These are phyloP conservation scores for Portevinia maculata DNA, from an alignment of 2,888 invertebrate genomes.

Conservation along the genomic window DNA sequence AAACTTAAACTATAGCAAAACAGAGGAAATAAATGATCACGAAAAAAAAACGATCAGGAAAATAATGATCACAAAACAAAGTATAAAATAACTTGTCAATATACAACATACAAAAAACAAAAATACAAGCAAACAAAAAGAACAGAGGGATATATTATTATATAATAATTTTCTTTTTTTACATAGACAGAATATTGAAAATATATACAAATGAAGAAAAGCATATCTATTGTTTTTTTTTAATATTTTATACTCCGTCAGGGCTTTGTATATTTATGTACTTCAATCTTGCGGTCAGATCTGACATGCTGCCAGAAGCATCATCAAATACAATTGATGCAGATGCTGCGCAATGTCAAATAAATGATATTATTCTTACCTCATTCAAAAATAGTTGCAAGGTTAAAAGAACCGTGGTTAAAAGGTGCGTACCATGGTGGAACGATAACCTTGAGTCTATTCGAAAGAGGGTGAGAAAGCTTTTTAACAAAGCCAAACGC, in stretches of 20 bases:
- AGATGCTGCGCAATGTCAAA: too few relatives aligned
- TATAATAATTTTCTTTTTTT: constrained; percentile 71
- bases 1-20: constrained; percentile 49
- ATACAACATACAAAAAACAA: constrained; percentile 47
- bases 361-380: too few relatives aligned
- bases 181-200: constrained; percentile 74
- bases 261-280: too few relatives aligned
- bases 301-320: too few relatives aligned
- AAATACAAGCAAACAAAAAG: constrained; percentile 41
- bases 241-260: neutral
- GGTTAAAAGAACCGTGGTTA: too few relatives aligned
- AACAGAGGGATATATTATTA: constrained; percentile 65
- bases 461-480: too few relatives aligned
- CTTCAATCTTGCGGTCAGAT: too few relatives aligned
- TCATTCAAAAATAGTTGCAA: too few relatives aligned
- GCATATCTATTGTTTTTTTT: constrained; percentile 45
- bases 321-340: too few relatives aligned
- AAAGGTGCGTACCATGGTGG: too few relatives aligned
- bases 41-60: constrained; percentile 59
- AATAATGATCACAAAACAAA: constrained; percentile 62
- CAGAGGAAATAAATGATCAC: constrained; percentile 55
- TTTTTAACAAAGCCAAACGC: too few relatives aligned
- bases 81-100: constrained; percentile 59
- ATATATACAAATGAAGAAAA: constrained; percentile 73
- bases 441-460: too few relatives aligned